phyloP scores from a whole-genome alignment of 1,140 invertebrate genomes.

The Drosophila novamexicana region DNA sequence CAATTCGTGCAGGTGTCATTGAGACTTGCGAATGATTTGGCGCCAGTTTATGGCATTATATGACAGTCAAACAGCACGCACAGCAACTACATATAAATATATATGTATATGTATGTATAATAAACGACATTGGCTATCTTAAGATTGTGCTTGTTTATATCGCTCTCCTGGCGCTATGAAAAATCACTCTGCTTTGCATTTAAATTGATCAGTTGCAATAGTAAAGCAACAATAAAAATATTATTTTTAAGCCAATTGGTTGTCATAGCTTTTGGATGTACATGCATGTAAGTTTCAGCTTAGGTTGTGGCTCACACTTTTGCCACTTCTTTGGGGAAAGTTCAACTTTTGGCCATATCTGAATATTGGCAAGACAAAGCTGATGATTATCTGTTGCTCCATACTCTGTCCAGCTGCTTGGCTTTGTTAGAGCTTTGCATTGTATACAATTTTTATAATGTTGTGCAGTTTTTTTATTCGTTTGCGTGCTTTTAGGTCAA shows the following conservation, averaged over 20 bases:
- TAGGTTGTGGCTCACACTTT: too few relatives aligned
- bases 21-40: slow-evolving; percentile 81
- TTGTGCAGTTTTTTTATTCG: slow-evolving; percentile 40
- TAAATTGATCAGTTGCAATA: slow-evolving; percentile 3
- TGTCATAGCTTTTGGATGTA: too few relatives aligned
- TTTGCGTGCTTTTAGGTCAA: slow-evolving; percentile 40
- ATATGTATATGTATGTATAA: too few relatives aligned
- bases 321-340: not conserved
- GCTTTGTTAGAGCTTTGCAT: not conserved
- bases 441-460: slow-evolving; percentile 38
- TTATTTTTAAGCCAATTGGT: too few relatives aligned
- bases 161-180: not conserved
- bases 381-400: not conserved
- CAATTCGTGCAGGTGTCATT: slow-evolving; percentile 82
- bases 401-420: too few relatives aligned
- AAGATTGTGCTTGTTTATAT: too few relatives aligned
- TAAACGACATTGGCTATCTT: not conserved
- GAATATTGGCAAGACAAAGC: not conserved
- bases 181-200: slow-evolving; percentile 7
- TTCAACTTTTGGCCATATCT: not conserved
- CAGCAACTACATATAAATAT: slow-evolving; percentile 10
- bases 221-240: not conserved
- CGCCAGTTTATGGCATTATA: slow-evolving; percentile 74
- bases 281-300: too few relatives aligned
- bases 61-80: slow-evolving; percentile 41